Base-by-base conservation (phyloP, 2,888 invertebrate genomes). In the Nymphalis c-album region DNA sequence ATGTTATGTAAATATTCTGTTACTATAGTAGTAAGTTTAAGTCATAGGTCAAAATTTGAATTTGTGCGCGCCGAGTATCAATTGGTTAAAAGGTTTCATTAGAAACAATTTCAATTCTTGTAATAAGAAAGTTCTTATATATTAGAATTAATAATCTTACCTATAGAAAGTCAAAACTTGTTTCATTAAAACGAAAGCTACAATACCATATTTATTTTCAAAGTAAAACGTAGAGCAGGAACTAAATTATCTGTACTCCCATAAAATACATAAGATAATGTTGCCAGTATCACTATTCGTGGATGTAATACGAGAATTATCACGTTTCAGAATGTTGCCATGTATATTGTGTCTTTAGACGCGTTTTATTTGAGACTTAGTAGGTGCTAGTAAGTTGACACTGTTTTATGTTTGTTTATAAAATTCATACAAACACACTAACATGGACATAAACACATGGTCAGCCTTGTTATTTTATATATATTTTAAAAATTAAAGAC, bases 381-480 rank as follows among this genome's bases (percentile, higher is more conserved):
- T 66, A 59, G 60, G 46, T 55, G 48, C 20, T 40, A 55, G 71
- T 70, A 73, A 73, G 50, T 50, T 50, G 70, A 70, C 61, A 65
- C 71, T 50, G 51, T 51, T 51, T 55, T 55, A 55, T 53, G 66
- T 68, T 64, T 59, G 47, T 58, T 60, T 61, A 59, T 57, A 60
- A 26, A 55, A 35, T 58, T 55, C 65, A 55, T 22, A 55, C n/a
- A 55, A 26, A 26, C 51, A 20, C 51, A 51, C 51, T 51, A 22
- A 51, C 51, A 20, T 22, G 16, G 4, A 16, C 51, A 22, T 16
- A 20, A 20, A 51, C 51, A 51, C 51, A 1, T 16, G 22, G 51
- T 13, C 16, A 4, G 51, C 20, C 4, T 51, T 40, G 40, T 40
- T 4, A 40, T 13, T 13, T 51, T 51, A 51, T 51, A 22, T 22